Conservation (phyloP, 2,113 vertebrate genomes). For the Hiodon alosoides region DNA sequence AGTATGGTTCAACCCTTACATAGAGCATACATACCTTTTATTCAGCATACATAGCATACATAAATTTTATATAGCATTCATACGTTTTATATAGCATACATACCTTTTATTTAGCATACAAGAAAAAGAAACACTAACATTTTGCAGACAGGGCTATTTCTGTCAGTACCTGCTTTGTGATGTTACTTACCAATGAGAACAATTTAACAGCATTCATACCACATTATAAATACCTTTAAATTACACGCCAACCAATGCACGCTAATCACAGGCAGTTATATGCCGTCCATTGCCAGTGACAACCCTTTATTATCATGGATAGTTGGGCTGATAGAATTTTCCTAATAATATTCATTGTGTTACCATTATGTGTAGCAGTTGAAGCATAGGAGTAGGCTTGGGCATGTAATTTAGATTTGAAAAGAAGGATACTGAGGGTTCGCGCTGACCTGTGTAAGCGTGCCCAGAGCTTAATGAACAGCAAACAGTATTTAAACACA, state of each 20-base stretch:
- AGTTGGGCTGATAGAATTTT: neutral
- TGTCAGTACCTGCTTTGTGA: neutral
- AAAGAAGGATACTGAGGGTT: neutral
- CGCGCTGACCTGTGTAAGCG: too few species aligned
- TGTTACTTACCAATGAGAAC: neutral
- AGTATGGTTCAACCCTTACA: too few species aligned
- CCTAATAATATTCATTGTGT: neutral
- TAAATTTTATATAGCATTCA: too few species aligned
- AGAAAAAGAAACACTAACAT: neutral
- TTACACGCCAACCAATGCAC: neutral
- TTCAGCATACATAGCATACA: too few species aligned
- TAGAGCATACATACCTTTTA: too few species aligned
- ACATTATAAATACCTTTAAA: neutral
- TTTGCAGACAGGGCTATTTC: neutral
- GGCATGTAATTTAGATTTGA: neutral
- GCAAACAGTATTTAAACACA: too few species aligned
- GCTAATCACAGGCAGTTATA: neutral
- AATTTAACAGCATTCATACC: neutral
- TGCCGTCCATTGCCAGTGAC: neutral
- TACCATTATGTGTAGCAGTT: conserved; percentile 4
- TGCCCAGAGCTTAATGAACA: too few species aligned
- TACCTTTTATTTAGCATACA: too few species aligned
- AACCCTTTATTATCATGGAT: neutral
- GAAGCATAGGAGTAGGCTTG: neutral
- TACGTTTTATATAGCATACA: too few species aligned